Base-by-base conservation (phyloP, 64 coral and sea anemone genomes). In the Pocillopora damicornis region DNA sequence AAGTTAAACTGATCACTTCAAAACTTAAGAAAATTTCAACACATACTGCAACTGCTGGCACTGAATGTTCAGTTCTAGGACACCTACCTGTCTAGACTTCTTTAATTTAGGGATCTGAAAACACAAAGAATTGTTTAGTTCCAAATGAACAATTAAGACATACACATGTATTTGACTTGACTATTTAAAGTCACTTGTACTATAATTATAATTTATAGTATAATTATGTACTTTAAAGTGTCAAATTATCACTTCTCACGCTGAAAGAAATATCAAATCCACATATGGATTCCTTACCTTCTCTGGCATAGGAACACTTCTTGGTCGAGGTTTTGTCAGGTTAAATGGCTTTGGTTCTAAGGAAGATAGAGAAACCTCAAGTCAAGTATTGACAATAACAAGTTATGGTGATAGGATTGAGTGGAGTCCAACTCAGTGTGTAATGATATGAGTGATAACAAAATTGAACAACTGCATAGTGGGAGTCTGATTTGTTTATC, bases 241-340 rank as follows among this genome's bases (percentile, higher is more conserved):
- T 2, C 30, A 51, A 67, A 1, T 22, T 16, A n/a, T 8, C 18
- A 67, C 0, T 22, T 7, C 64, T 67, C 1, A 22, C 6, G 9
- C 16, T 20, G 64, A 51, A 25, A 57, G 22, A 35, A 26, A 18
- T 30, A 68, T 12, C 1, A 20, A 65, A 15, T 30, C 0, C 5
- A 13, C 11, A 73, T 8, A 6, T 63, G 61, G 1, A 51, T 51
- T 45, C 42, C 35, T 72, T 68, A 98, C 96, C 90, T 92, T 95
- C 35, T 95, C 96, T 83, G 96, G 96, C 83, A 98, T 83, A 75
- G 93, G 96, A 73, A 98, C 88, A 88, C 92, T 98, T 71, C 96
- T 88, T 75, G 96, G 96, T 23, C 79, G 88, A 9, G 96, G 96
- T 67, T 95, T 92, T 59, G 96, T 98, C 36, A 98, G 64, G 12